Evolutionary conservation across 2,113 vertebrate species (phyloP).

Genomic region (Orycteropus afer): DNA sequence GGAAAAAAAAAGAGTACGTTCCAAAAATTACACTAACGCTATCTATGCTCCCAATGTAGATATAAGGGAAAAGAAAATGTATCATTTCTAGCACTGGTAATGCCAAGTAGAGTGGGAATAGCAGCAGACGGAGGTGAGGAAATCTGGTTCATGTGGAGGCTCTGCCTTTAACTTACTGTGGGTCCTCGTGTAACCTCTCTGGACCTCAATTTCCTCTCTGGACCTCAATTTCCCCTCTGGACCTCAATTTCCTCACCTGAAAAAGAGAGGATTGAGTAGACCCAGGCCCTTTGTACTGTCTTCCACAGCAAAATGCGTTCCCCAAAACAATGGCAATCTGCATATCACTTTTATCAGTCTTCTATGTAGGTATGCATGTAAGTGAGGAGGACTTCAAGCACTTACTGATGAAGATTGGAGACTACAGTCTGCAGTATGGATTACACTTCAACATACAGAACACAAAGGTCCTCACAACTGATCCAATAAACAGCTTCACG

Average conservation of each 20-base stretch:
- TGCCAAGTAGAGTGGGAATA: conserved; percentile 20
- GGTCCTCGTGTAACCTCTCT: background rate
- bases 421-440: too few relatives aligned
- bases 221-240: background rate
- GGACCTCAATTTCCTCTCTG: background rate
- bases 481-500: too few relatives aligned
- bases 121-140: background rate
- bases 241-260: background rate
- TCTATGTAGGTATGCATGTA: background rate
- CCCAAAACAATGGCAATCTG: background rate
- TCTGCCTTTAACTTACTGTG: background rate
- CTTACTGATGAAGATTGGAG: too few relatives aligned
- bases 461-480: too few relatives aligned
- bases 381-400: too few relatives aligned
- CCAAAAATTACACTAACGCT: background rate
- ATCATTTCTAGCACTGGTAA: background rate
- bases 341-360: background rate
- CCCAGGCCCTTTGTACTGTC: background rate
- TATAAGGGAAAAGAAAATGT: conserved; percentile 44
- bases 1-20: too few relatives aligned
- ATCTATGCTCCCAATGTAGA: conserved; percentile 46
- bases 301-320: conserved; percentile 27
- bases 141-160: background rate
- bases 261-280: background rate
- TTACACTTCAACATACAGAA: too few relatives aligned